These are phyloP conservation scores for Sarcophilus harrisii DNA, from an alignment of 2,797 vertebrate genomes.

Conservation along the genomic window DNA sequence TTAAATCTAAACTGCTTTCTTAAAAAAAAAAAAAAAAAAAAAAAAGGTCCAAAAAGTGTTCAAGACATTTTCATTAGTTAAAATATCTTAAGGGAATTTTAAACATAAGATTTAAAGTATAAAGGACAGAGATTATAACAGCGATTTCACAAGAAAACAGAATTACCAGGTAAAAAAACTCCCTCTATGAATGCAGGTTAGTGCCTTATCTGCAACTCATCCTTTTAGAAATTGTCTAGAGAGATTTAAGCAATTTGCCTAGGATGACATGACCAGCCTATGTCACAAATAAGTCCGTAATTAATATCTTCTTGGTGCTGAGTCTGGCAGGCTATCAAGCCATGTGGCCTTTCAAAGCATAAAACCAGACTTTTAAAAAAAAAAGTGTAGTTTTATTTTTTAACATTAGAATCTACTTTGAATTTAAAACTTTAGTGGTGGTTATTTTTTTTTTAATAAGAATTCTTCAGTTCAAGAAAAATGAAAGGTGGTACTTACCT, in stretches of 20 bases:
- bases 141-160: not conserved
- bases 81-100: not conserved
- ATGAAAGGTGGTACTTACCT: conserved; percentile 87
- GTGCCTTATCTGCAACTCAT: not conserved
- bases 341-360: not conserved
- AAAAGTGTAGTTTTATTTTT: not conserved
- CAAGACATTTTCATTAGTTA: not conserved
- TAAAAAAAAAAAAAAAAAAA: not conserved
- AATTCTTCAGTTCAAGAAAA: not conserved
- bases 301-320: not conserved
- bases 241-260: not conserved
- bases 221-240: not conserved
- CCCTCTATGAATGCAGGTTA: not conserved
- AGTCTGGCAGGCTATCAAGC: not conserved
- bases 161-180: not conserved
- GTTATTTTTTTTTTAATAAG: not conserved
- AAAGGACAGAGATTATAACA: not conserved
- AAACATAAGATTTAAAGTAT: not conserved
- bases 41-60: not conserved
- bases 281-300: not conserved
- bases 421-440: not conserved
- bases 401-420: not conserved
- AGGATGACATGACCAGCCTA: not conserved
- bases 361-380: not conserved
- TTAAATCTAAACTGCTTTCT: not conserved